Percentiles rank a stretch among this genome's conserved stretches.
These are phyloP conservation scores for Chironex yamaguchii DNA, from an alignment of 30 jellyfish, hydroid and myxozoan genomes.

Conservation along the genomic window DNA sequence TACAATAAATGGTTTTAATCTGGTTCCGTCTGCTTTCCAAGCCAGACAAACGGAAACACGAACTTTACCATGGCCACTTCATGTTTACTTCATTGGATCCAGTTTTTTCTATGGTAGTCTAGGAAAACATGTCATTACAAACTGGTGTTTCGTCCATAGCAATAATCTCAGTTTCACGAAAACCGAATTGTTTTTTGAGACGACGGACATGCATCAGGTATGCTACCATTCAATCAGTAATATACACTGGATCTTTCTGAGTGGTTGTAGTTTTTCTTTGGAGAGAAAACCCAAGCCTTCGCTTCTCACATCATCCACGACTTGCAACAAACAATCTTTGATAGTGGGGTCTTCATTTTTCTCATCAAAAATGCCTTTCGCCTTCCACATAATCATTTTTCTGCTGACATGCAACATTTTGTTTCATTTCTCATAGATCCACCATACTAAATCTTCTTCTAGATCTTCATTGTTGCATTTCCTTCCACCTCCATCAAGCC, in stretches of 20 bases:
- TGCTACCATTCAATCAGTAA: neutral
- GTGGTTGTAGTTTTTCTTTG: neutral
- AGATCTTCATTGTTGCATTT: neutral
- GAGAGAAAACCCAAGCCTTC: neutral
- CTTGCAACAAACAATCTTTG: slow-evolving; percentile 1
- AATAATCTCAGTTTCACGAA: too few relatives aligned
- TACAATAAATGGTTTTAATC: slow-evolving; percentile 38
- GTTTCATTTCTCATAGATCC: slow-evolving; percentile 19
- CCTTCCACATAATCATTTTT: neutral
- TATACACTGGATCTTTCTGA: neutral
- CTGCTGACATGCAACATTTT: slow-evolving; percentile 45
- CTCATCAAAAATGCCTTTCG: neutral
- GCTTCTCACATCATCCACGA: slow-evolving; percentile 29
- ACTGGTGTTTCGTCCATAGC: neutral
- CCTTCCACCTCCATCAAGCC: slow-evolving; percentile 1
- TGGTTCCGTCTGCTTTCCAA: slow-evolving; percentile 11
- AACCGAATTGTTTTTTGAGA: neutral
- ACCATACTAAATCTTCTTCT: slow-evolving; percentile 28
- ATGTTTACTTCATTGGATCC: too few relatives aligned
- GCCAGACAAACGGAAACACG: slow-evolving; percentile 47
- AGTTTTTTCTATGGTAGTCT: neutral
- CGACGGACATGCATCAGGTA: neutral
- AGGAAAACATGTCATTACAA: neutral
- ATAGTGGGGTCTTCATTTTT: neutral
- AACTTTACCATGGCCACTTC: slow-evolving; percentile 51